Evolutionary conservation across 2,797 vertebrate genomes (phyloP).

Genomic region (Lophura swinhoii): DNA sequence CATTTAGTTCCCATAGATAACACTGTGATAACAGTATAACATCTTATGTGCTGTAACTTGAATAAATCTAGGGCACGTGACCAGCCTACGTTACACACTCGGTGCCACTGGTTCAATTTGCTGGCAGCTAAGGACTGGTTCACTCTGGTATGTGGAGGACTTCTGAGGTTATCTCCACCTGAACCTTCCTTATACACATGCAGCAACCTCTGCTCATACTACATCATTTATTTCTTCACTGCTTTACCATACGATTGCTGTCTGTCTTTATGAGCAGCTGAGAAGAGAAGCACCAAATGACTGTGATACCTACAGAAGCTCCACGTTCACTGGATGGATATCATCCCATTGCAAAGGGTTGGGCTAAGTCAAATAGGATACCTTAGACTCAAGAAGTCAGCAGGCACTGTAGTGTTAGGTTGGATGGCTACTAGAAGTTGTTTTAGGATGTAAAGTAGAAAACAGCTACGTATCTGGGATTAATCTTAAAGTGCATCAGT

Average conservation of each 20-base stretch:
- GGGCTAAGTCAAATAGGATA: neutral
- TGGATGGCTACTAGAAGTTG: neutral
- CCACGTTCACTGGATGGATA: neutral
- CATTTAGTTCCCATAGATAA: neutral
- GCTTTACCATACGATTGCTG: neutral
- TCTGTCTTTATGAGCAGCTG: accelerated
- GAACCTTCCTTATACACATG: neutral
- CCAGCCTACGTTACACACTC: neutral
- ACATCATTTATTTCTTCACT: neutral
- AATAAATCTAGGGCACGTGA: neutral
- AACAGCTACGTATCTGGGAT: neutral
- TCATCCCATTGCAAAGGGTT: neutral
- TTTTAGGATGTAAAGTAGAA: neutral
- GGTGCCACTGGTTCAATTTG: neutral
- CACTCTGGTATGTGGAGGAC: neutral
- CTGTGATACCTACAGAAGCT: neutral
- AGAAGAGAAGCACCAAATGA: neutral
- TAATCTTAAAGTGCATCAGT: neutral
- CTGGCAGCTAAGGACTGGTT: neutral
- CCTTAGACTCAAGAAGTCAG: neutral
- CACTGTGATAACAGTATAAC: neutral
- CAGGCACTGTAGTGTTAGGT: neutral
- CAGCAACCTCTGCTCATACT: neutral
- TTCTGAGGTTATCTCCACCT: neutral
- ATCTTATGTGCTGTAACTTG: neutral